phyloP scores from a whole-genome alignment of 2,113 vertebrate genomes.

The Lasiurus borealis region DNA sequence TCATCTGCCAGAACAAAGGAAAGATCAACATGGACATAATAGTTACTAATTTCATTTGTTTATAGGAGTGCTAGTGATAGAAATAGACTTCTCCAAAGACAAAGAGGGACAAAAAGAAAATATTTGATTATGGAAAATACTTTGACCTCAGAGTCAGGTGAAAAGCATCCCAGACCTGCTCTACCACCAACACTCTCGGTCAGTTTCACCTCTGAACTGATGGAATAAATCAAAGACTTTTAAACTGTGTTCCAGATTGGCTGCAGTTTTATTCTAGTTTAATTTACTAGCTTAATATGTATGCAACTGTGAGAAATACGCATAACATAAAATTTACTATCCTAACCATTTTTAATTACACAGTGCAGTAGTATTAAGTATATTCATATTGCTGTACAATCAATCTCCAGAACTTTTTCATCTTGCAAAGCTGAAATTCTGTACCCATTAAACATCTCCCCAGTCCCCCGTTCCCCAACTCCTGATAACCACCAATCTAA shows the following conservation, averaged over 20 bases:
- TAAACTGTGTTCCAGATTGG: neutral
- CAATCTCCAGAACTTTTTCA: neutral
- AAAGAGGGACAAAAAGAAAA: neutral
- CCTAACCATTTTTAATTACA: neutral
- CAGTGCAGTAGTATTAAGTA: neutral
- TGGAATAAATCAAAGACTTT: neutral
- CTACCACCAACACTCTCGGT: neutral
- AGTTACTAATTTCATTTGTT: neutral
- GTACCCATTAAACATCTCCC: neutral
- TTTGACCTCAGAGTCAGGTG: neutral
- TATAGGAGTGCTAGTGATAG: neutral
- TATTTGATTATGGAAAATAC: neutral
- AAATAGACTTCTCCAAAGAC: neutral
- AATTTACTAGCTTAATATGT: neutral
- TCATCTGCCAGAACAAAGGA: neutral
- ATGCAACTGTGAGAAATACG: neutral
- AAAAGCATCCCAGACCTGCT: neutral
- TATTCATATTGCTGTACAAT: neutral
- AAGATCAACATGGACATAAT: neutral
- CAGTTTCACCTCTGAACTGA: neutral
- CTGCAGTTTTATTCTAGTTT: neutral
- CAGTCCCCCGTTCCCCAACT: too few relatives aligned
- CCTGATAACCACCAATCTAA: neutral
- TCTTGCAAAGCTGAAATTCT: neutral
- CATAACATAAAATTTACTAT: neutral